phyloP scores from a whole-genome alignment of 1,140 invertebrate genomes.

The Eurytemora carolleeae region DNA sequence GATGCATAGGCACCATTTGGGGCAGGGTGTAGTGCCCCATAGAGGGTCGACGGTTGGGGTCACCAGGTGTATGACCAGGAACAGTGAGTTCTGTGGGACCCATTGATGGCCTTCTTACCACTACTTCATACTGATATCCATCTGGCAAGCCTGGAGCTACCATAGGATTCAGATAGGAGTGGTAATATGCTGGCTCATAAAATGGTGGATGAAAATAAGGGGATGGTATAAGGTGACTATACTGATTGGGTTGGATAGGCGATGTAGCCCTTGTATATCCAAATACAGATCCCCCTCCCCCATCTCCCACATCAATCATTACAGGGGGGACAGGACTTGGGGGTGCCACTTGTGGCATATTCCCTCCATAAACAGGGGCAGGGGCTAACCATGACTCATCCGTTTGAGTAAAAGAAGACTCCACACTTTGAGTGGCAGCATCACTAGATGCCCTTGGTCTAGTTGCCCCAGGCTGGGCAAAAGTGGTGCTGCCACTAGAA shows the following conservation, averaged over 20 bases:
- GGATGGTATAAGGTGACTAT: not conserved
- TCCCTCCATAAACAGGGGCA: not conserved
- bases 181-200: conserved; percentile 16
- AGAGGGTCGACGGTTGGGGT: not conserved
- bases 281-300: not conserved
- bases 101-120: conserved; percentile 12
- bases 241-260: not conserved
- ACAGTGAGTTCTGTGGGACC: conserved; percentile 8
- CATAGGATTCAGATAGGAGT: conserved; percentile 8
- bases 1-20: not conserved
- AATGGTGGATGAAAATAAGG: not conserved
- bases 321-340: not conserved
- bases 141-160: conserved; percentile 12
- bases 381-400: not conserved
- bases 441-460: not conserved
- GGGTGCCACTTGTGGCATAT: not conserved
- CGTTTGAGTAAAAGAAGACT: not conserved
- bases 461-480: not conserved
- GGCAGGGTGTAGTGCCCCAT: not conserved
- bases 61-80: not conserved
- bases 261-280: conserved; percentile 2
- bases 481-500: not conserved
- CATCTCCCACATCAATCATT: not conserved
- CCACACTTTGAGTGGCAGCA: not conserved
- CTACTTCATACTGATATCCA: conserved; percentile 16